Conservation (phyloP, 2,113 vertebrate species). For the Centrocercus urophasianus region DNA sequence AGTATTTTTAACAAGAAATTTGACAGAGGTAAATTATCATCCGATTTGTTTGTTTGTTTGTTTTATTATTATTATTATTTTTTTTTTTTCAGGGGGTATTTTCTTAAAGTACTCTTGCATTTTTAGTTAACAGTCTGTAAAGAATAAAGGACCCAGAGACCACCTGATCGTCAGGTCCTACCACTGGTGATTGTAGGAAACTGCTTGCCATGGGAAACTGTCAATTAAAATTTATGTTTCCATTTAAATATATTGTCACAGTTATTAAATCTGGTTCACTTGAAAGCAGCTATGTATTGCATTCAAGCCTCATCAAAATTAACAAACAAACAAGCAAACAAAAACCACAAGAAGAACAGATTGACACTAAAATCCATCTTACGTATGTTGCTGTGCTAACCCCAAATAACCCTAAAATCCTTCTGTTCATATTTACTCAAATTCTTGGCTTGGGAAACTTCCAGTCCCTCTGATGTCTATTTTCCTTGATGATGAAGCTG, state of each 20-base stretch:
- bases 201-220: neutral
- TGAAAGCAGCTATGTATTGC: conserved; percentile 31
- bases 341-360: neutral
- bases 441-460: neutral
- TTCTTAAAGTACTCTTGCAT: neutral
- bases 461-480: neutral
- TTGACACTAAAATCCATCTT: conserved; percentile 31
- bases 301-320: neutral
- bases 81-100: neutral
- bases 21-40: neutral
- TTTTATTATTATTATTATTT: neutral
- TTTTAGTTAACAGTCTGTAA: neutral
- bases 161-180: neutral
- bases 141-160: neutral
- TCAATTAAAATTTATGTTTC: neutral
- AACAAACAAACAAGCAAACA: neutral
- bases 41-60: neutral
- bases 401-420: conserved; percentile 25
- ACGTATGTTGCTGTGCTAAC: conserved; percentile 22
- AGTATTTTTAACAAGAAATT: neutral
- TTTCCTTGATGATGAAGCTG: neutral
- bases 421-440: conserved; percentile 28
- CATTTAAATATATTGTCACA: conserved; percentile 35
- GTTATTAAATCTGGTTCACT: conserved; percentile 4
- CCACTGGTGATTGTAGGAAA: neutral